These are phyloP conservation scores for Channa striata DNA, from an alignment of 2,797 vertebrate genomes.

Conservation along the genomic window DNA sequence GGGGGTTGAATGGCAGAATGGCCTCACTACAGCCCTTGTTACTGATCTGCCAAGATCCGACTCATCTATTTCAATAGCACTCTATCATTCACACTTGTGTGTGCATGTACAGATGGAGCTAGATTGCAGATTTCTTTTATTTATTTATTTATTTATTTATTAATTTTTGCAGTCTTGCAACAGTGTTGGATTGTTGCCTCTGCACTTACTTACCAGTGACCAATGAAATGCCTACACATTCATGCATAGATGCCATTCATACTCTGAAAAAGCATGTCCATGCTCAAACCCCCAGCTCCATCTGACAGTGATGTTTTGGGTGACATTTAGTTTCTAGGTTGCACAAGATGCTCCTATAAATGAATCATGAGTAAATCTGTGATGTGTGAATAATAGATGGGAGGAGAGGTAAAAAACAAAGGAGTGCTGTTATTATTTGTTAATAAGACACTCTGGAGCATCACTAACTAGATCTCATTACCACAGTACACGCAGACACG, in stretches of 20 bases:
- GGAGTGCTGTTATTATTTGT: slow-evolving; percentile 85
- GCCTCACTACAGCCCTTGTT: slow-evolving; percentile 65
- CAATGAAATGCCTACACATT: not conserved
- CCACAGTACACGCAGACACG: slow-evolving; percentile 55
- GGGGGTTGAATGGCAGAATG: slow-evolving; percentile 68
- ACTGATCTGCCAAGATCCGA: slow-evolving; percentile 68
- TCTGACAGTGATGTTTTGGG: slow-evolving; percentile 77
- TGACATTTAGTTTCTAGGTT: slow-evolving; percentile 84
- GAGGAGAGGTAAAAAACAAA: slow-evolving; percentile 83
- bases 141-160: not conserved
- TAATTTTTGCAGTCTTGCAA: slow-evolving; percentile 12
- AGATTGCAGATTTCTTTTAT: slow-evolving; percentile 12
- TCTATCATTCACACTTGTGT: slow-evolving; percentile 47
- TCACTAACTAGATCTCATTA: slow-evolving; percentile 81
- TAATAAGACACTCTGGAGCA: slow-evolving; percentile 84
- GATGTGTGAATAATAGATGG: slow-evolving; percentile 86
- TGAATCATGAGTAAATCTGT: slow-evolving; percentile 86
- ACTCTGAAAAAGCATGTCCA: slow-evolving; percentile 20
- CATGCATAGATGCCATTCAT: not conserved
- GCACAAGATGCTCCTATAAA: slow-evolving; percentile 85
- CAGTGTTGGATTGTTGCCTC: slow-evolving; percentile 6
- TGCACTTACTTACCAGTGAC: not conserved
- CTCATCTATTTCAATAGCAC: slow-evolving; percentile 69
- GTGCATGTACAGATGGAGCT: slow-evolving; percentile 23
- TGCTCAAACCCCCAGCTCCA: slow-evolving; percentile 23